Percentiles rank a stretch among this genome's conserved stretches.
Conservation (phyloP, 2,888 invertebrate genomes). For the Drosophila paucipuncta region DNA sequence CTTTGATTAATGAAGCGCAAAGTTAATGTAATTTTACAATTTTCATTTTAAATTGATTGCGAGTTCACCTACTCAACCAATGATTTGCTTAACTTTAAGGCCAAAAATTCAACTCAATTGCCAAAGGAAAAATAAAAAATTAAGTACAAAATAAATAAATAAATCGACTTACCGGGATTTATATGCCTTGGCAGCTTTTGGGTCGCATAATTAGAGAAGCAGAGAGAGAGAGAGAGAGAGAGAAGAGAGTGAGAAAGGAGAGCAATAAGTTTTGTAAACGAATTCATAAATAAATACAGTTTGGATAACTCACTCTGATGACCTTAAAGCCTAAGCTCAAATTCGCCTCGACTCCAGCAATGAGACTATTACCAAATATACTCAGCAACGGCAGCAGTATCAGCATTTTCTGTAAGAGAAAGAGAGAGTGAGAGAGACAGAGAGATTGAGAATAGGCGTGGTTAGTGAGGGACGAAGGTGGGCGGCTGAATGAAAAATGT, state of each 20-base stretch:
- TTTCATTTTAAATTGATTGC: slow-evolving; percentile 62
- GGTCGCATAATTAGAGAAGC: slow-evolving; percentile 45
- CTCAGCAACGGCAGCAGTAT: slow-evolving; percentile 84
- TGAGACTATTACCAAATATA: slow-evolving; percentile 84
- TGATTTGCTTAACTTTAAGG: slow-evolving; percentile 49
- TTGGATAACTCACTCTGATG: slow-evolving; percentile 80
- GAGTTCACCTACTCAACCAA: slow-evolving; percentile 17
- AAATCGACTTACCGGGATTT: slow-evolving; percentile 74
- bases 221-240: background rate
- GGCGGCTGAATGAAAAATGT: slow-evolving; percentile 54
- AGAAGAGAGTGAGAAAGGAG: background rate
- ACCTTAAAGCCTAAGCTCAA: slow-evolving; percentile 83
- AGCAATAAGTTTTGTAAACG: slow-evolving; percentile 41
- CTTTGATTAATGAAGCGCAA: slow-evolving; percentile 77
- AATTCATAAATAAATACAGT: slow-evolving; percentile 50
- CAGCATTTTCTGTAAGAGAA: slow-evolving; percentile 84
- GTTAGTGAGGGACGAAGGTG: slow-evolving; percentile 23
- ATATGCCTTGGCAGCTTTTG: slow-evolving; percentile 71
- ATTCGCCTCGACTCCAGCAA: slow-evolving; percentile 83
- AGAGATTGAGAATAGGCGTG: slow-evolving; percentile 43
- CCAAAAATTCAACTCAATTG: slow-evolving; percentile 36
- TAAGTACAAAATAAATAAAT: slow-evolving; percentile 24
- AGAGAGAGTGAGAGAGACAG: slow-evolving; percentile 36
- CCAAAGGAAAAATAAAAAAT: slow-evolving; percentile 16
- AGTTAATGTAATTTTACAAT: slow-evolving; percentile 63